Conservation (phyloP, 2,888 invertebrate genomes). For the Clitarchus hookeri region DNA sequence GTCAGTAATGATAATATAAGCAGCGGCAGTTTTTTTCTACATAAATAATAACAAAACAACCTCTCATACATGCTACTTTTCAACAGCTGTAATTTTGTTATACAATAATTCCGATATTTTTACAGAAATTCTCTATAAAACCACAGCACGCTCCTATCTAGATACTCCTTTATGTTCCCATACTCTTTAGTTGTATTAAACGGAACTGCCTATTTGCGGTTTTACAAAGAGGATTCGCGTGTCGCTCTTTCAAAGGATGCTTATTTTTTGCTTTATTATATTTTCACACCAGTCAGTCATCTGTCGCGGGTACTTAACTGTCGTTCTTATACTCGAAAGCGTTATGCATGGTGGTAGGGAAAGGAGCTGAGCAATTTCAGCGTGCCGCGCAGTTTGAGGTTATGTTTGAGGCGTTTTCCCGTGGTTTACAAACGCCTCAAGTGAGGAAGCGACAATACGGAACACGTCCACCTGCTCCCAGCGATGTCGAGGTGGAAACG, state of each 20-base stretch:
- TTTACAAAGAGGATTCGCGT: not conserved
- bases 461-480: no score
- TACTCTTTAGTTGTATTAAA: not conserved
- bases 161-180: not conserved
- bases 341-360: not conserved
- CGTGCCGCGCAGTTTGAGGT: not conserved
- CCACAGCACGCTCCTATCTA: not conserved
- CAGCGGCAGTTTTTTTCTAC: not conserved
- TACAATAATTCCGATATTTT: not conserved
- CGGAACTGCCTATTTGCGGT: constrained; percentile 4
- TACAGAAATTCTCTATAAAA: not conserved
- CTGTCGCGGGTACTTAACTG: constrained; percentile 3
- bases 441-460: no score
- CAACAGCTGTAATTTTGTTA: not conserved
- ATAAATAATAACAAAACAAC: not conserved
- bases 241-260: not conserved
- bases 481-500: no score
- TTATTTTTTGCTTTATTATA: not conserved
- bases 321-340: not conserved
- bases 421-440: no score
- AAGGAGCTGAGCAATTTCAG: not conserved
- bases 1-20: not conserved
- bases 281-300: constrained; percentile 1
- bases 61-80: not conserved
- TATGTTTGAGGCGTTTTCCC: not conserved